Evolutionary conservation across 30 jellyfish, hydroid and myxozoan species (phyloP), one percentile per base, ranked within the genome.

Genomic region (Phacellophora camtschatica): DNA sequence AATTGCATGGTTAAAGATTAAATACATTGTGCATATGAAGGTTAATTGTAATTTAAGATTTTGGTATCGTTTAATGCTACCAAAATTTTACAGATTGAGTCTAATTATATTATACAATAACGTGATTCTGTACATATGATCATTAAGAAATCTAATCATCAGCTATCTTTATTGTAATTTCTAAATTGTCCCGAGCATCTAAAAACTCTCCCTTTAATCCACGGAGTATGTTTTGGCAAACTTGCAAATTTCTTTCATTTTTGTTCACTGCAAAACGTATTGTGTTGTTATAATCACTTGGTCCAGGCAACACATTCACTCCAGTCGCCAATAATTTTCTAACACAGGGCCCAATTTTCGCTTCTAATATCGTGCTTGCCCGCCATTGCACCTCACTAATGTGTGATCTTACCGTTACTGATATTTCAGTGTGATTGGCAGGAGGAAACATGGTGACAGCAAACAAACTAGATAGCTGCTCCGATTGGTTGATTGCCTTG

Each of bases 241-340:
- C 27, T 24, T 39, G 48, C 4, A 51, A 2, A 46, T 45, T 80
- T 55, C 68, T 62, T 28, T 80, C 91, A 28, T 42, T 18, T 5
- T 45, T 24, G 5, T 71, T 86, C 35, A 78, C 53, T 2, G 92
- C 92, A 56, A 87, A 87, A 25, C 31, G 66, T 2, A 75, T 20
- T 5, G 10, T 54, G 29, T 41, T 32, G 33, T 37, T 45, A 35
- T 69, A 68, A 49, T 63, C 87, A 61, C 82, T 18, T 8, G 91
- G 79, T 3, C 99, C 99, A 15, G 99, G 97, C 27, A 31, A 45
- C 32, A 94, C 86, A 3, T 54, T 62, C 13, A 74, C 73, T 3
- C 96, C 97, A 30, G 69, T n/a, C 8, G 69, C 81, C n/a, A 82
- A 15, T 28, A 94, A 82, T 29, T 57, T 68, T 23, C 99, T 74